These are phyloP conservation scores for Hypercompe scribonia DNA, from an alignment of 2,888 invertebrate genomes.

Conservation along the genomic window DNA sequence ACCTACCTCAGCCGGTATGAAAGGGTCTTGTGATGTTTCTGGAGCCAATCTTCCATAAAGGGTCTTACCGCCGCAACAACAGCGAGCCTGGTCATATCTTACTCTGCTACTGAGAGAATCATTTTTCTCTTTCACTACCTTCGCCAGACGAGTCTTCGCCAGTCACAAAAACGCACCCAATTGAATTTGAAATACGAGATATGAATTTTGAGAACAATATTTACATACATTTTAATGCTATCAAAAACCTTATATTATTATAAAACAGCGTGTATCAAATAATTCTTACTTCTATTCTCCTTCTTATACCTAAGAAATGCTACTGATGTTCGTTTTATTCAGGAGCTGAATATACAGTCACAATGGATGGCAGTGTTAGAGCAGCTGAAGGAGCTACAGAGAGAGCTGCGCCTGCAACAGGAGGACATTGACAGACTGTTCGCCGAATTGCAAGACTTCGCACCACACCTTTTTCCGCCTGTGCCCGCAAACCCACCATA, in stretches of 20 bases:
- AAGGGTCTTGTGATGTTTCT: too few species aligned
- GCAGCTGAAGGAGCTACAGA: conserved; percentile 55
- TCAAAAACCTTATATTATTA: too few species aligned
- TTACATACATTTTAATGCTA: neutral
- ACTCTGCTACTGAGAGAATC: too few species aligned
- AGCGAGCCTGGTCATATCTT: too few species aligned
- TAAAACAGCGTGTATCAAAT: neutral
- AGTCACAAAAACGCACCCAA: neutral
- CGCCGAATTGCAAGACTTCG: conserved; percentile 24
- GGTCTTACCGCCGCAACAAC: too few species aligned
- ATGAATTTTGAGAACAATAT: too few species aligned
- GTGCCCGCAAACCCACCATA: neutral
- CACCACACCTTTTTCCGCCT: neutral
- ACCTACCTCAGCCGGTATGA: too few species aligned
- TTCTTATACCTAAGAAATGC: neutral
- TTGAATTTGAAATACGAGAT: too few species aligned
- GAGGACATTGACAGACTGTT: conserved; percentile 44
- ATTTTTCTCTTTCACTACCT: too few species aligned
- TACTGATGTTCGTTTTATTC: neutral
- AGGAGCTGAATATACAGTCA: conserved; percentile 50
- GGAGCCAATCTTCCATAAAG: too few species aligned
- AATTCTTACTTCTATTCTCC: neutral
- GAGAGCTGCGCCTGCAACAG: conserved; percentile 56
- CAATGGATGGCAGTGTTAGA: conserved; percentile 53
- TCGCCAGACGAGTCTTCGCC: too few species aligned